These are phyloP conservation scores for Enteromius unitaeniatus DNA, from an alignment of 2,797 vertebrate genomes.

Conservation along the genomic window DNA sequence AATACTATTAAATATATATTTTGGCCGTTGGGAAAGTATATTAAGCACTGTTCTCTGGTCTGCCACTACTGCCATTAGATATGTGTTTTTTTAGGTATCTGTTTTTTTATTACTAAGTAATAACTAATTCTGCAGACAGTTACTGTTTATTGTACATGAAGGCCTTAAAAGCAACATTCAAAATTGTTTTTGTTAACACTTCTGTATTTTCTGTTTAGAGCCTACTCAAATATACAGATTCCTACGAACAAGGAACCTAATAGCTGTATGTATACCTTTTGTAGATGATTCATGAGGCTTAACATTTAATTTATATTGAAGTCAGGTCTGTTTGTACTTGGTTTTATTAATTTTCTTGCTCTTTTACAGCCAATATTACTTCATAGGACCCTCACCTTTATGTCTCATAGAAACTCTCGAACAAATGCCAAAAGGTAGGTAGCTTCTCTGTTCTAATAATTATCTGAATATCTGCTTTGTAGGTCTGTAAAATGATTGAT, in stretches of 20 bases:
- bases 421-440: slow-evolving; percentile 94
- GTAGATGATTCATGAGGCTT: neutral
- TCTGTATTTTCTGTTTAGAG: slow-evolving; percentile 75
- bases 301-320: neutral
- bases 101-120: neutral
- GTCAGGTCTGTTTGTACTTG: slow-evolving; percentile 3
- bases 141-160: neutral
- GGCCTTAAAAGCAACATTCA: neutral
- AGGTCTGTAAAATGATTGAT: neutral
- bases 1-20: neutral
- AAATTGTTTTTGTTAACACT: neutral
- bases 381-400: slow-evolving; percentile 98
- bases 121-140: neutral
- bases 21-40: neutral
- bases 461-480: neutral
- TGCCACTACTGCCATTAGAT: neutral
- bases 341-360: slow-evolving; percentile 16
- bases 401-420: slow-evolving; percentile 97
- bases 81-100: neutral
- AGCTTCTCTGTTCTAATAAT: neutral
- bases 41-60: neutral
- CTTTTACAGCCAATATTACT: slow-evolving; percentile 93
- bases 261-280: slow-evolving; percentile 87
- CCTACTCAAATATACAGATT: slow-evolving; percentile 99
- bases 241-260: slow-evolving; percentile 97